phyloP scores from a whole-genome alignment of 2,113 vertebrate species.

The Edolisoma coerulescens region DNA sequence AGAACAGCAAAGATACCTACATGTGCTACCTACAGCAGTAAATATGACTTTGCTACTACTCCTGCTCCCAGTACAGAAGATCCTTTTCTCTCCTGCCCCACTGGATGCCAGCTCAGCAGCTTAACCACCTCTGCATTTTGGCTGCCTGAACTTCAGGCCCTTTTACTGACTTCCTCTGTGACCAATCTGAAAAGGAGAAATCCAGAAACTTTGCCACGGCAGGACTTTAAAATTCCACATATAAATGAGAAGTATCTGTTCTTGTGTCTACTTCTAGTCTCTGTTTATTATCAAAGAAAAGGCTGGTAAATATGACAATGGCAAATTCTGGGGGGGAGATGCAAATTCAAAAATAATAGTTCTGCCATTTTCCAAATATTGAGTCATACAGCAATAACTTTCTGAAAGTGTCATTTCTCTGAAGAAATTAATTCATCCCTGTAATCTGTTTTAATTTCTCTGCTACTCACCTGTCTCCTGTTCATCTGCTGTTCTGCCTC shows the following conservation, averaged over 20 bases:
- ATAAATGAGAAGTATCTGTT: neutral
- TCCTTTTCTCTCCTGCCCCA: accelerated
- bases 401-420: neutral
- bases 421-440: neutral
- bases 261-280: neutral
- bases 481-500: neutral
- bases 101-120: neutral
- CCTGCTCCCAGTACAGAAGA: neutral
- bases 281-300: neutral
- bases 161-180: neutral
- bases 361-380: neutral
- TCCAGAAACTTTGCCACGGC: neutral
- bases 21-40: neutral
- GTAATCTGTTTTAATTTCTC: neutral
- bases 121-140: neutral
- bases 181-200: neutral
- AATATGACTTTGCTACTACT: neutral
- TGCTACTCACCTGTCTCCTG: neutral
- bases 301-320: neutral
- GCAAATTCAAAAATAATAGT: neutral
- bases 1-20: neutral
- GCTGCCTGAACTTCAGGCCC: neutral
- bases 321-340: neutral
- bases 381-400: neutral
- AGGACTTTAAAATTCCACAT: neutral